Conservation (phyloP, 2,797 vertebrate species). For the Sciurus carolinensis region DNA sequence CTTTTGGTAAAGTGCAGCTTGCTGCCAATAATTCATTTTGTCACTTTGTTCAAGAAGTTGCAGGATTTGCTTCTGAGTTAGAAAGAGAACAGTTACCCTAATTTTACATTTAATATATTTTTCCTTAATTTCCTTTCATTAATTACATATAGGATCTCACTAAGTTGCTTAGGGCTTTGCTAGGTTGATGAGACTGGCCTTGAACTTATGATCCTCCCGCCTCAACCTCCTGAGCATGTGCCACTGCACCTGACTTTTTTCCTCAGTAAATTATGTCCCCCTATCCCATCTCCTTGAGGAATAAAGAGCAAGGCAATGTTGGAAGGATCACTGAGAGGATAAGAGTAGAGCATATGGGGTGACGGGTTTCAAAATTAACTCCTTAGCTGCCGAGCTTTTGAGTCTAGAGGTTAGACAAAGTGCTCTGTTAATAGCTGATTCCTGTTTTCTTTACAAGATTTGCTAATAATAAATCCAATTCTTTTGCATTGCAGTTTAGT, state of each 20-base stretch:
- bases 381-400: conserved; percentile 15
- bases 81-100: conserved; percentile 39
- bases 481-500: conserved; percentile 53
- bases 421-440: not conserved
- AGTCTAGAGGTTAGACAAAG: not conserved
- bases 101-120: conserved; percentile 66
- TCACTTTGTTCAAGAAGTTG: conserved; percentile 68
- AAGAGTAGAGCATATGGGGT: not conserved
- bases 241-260: not conserved
- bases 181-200: too few species aligned
- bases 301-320: not conserved
- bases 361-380: not conserved
- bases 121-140: conserved; percentile 60
- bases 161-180: too few species aligned
- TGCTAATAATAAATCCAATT: conserved; percentile 31
- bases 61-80: conserved; percentile 65
- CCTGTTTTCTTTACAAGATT: conserved; percentile 61
- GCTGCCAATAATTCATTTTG: conserved; percentile 65
- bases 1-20: conserved; percentile 63
- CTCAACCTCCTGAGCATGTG: too few species aligned
- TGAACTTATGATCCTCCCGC: too few species aligned
- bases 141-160: not conserved
- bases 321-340: not conserved
- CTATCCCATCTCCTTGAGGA: not conserved
- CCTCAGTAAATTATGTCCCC: conserved; percentile 29